These are phyloP conservation scores for Loxodonta africana DNA, from an alignment of 2,113 vertebrate species.

Conservation along the genomic window DNA sequence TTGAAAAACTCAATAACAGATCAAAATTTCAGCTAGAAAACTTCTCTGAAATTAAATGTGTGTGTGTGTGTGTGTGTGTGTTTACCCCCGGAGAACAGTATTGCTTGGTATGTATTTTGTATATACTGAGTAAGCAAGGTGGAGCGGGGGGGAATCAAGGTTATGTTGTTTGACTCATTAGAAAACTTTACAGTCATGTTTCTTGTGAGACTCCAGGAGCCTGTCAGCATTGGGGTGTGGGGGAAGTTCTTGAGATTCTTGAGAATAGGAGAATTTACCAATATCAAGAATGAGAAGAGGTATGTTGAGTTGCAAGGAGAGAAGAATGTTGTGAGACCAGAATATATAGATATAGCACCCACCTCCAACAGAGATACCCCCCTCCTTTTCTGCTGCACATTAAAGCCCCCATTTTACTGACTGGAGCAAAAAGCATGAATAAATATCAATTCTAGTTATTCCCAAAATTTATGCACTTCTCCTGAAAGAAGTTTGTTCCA, in stretches of 20 bases:
- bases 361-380: too few species aligned
- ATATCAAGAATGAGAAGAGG: not conserved
- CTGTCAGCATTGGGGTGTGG: not conserved
- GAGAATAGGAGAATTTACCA: not conserved
- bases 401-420: not conserved
- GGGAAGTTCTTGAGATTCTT: not conserved
- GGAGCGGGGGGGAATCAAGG: not conserved
- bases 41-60: not conserved
- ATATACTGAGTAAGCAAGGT: conserved; percentile 8
- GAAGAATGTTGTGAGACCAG: not conserved
- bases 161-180: not conserved
- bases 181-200: not conserved
- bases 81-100: not conserved
- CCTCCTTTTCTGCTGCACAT: not conserved
- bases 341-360: not conserved
- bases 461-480: not conserved
- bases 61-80: not conserved
- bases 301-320: not conserved
- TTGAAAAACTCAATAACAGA: not conserved
- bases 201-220: not conserved
- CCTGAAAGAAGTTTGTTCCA: not conserved
- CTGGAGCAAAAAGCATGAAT: not conserved
- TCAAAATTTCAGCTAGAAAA: conserved; percentile 35
- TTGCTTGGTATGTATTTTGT: conserved; percentile 34
- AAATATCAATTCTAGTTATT: not conserved